Percentiles rank a stretch among this genome's conserved stretches.
Evolutionary conservation across 2,113 vertebrate species (phyloP).

Genomic region (Oncorhynchus kisutch): DNA sequence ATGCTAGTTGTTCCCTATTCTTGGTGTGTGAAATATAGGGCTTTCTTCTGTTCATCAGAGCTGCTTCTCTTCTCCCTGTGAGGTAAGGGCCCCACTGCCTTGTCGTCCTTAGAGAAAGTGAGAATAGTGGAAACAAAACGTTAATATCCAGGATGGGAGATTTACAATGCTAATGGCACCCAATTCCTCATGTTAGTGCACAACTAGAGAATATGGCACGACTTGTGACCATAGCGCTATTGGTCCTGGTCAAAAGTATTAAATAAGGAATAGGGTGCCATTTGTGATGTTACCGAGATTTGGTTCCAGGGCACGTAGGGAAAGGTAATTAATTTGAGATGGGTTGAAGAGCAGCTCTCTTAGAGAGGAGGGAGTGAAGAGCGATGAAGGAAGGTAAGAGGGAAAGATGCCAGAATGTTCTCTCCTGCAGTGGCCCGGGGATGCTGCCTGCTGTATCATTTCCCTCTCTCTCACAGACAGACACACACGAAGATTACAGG

Average conservation of each 20-base stretch:
- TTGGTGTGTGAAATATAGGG: no score
- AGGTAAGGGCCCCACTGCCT: constrained; percentile 28
- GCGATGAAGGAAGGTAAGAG: neutral
- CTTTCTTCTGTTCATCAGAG: neutral
- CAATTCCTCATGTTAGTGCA: no score
- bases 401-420: constrained; percentile 21
- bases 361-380: constrained; percentile 16
- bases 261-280: constrained; percentile 43
- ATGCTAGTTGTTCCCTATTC: constrained; percentile 65
- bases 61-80: constrained; percentile 27
- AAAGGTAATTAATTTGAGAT: constrained; percentile 70
- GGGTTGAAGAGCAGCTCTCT: constrained; percentile 62
- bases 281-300: constrained; percentile 44
- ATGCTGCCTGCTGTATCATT: neutral
- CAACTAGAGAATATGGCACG: no score
- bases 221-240: no score
- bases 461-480: neutral
- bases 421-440: neutral
- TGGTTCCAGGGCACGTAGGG: constrained; percentile 69
- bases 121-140: constrained; percentile 62
- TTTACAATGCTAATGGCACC: constrained; percentile 57
- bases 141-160: constrained; percentile 60
- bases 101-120: constrained; percentile 52
- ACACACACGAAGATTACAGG: neutral
- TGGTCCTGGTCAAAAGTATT: no score